phyloP scores from a whole-genome alignment of 2,797 vertebrate species.

The Tiaroga cobitis region DNA sequence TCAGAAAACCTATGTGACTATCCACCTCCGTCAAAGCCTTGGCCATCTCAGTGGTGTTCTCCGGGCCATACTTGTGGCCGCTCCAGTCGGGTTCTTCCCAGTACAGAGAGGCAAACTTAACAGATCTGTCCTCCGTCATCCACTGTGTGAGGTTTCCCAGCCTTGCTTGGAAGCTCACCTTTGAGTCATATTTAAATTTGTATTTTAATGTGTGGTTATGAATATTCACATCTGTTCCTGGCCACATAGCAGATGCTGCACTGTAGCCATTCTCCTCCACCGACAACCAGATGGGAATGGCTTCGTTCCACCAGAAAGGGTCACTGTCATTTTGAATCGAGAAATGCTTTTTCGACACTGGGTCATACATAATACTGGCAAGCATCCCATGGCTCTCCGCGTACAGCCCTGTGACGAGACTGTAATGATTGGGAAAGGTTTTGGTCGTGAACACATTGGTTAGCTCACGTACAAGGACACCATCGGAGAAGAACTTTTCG shows the following conservation, averaged over 20 bases:
- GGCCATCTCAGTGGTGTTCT: constrained; percentile 81
- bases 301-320: constrained; percentile 91
- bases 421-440: constrained; percentile 98
- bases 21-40: constrained; percentile 84
- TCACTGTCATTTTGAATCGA: constrained; percentile 71
- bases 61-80: constrained; percentile 88
- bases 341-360: constrained; percentile 76
- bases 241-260: constrained; percentile 95
- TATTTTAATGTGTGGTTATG: constrained; percentile 76
- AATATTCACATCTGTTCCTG: constrained; percentile 85
- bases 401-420: constrained; percentile 92
- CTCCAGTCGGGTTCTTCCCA: constrained; percentile 93
- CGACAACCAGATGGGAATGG: constrained; percentile 90
- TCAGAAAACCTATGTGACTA: constrained; percentile 81
- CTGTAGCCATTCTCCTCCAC: constrained; percentile 81
- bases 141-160: constrained; percentile 79
- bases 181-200: constrained; percentile 79
- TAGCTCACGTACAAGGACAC: constrained; percentile 88
- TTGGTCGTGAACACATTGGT: constrained; percentile 92
- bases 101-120: constrained; percentile 88
- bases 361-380: constrained; percentile 90
- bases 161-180: constrained; percentile 81
- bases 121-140: constrained; percentile 77
- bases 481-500: constrained; percentile 81
- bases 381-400: constrained; percentile 94